Base-by-base conservation (phyloP, 1,140 invertebrate genomes). In the Meteorus sp. region DNA sequence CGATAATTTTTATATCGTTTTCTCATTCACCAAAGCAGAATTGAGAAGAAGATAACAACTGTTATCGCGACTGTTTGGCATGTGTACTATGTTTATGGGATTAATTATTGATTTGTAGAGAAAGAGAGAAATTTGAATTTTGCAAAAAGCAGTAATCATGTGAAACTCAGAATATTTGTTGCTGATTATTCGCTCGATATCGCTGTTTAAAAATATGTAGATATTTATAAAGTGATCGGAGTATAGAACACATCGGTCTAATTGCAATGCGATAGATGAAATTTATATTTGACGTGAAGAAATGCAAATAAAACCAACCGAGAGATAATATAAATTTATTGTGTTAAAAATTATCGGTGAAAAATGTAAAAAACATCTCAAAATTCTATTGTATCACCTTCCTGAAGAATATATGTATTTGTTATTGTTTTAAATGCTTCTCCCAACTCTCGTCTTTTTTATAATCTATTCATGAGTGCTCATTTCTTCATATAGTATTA, bases 341-440 rank as follows among this genome's bases (percentile, higher is more conserved):
- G 37, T 37, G 25, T 52, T 35, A 37, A 48, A 59, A 52, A 44
- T 43, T 29, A 52, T 29, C 23, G 35, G 62, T 66, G 66, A 75
- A 68, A 70, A 67, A 71, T 66, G 61, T 41, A 23, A 27, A 25
- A 72, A 64, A 64, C 56, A 11, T 11, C 72, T 56, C 70, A 67
- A 70, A 75, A 75, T 70, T 52, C 63, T 75, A 76, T 71, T 80
- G 75, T 80, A 78, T 75, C 74, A 80, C 75, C 77, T 80, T 79
- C 79, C 74, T 77, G 79, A 80, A 78, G 78, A 59, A 59, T 80
- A 79, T 79, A 80, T 80, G 77, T 79, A 79, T 80, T 80, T 80
- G 77, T 80, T 80, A 79, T 79, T 80, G 77, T 80, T 80, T 79
- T 80, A 78, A 78, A 76, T 78, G 72, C 75, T 74, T 57, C 47